Conservation (phyloP, 2,797 vertebrate genomes). For the Oreortyx pictus region DNA sequence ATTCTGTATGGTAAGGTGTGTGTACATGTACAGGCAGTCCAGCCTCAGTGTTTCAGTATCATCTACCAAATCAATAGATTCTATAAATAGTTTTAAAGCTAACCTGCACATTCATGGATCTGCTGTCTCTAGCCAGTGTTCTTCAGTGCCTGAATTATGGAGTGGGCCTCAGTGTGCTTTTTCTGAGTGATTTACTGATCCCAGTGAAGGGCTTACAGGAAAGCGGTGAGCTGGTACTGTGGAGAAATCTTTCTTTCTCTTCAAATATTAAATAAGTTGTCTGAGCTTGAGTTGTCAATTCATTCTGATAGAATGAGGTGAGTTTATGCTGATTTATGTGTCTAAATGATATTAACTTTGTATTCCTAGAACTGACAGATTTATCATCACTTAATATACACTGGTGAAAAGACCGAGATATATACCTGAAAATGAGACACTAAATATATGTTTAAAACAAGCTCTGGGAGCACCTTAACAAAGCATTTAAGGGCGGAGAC, state of each 20-base stretch:
- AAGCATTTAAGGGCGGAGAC: neutral
- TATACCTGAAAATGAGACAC: neutral
- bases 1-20: neutral
- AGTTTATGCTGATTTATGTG: neutral
- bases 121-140: neutral
- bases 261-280: neutral
- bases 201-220: neutral
- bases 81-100: conserved; percentile 16
- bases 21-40: neutral
- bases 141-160: neutral
- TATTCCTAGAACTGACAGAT: neutral
- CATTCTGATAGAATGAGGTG: neutral
- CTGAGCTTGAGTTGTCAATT: neutral
- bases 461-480: fast-evolving
- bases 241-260: neutral
- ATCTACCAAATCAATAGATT: neutral
- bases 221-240: neutral
- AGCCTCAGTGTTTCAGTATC: neutral
- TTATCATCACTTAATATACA: neutral
- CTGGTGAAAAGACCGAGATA: neutral
- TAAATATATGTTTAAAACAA: neutral
- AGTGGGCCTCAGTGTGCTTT: neutral
- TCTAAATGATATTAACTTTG: neutral
- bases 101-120: neutral
- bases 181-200: neutral